Evolutionary conservation across 2,888 invertebrate species (phyloP), one percentile per base, ranked within the genome.

Genomic region (Notodonta dromedarius): DNA sequence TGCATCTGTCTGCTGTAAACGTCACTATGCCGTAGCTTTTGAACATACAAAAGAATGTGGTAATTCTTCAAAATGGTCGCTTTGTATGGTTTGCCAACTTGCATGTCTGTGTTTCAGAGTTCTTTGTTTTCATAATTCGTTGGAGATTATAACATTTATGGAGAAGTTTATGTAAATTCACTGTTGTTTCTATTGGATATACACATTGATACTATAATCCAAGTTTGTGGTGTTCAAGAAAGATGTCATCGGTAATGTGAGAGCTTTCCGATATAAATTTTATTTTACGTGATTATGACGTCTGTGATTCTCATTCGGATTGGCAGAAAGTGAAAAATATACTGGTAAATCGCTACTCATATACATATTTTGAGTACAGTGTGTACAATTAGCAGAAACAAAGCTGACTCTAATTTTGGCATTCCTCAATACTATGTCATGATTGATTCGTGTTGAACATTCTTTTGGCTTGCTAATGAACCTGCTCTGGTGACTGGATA

Each of bases 61-160:
- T 95, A 95, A 95, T 95, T 95, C 92, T 94, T 93, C 95, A 95
- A 95, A 95, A 95, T 95, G 95, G 95, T 95, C 94, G 95, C 95
- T 95, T 92, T 92, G 94, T 93, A 93, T 93, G 93, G 94, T 94
- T 94, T 94, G 94, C 94, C 94, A 94, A 94, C 94, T 94, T 94
- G 94, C 91, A 91, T 91, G 91, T 93, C 92, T 90, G 90, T 91
- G 91, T 90, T 91, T 88, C 86, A 85, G 81, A 90, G 89, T 92
- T 89, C 93, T 93, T 93, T 93, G 93, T 93, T 93, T 90, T 93
- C 90, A 70, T 90, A 86, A 82, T 87, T 86, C 77, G 70, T 79
- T 80, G 71, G 70, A 71, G 82, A 86, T 74, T 82, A 71, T 73
- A 73, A 74, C 73, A 77, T 77, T 78, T 74, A 81, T 71, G 74